A percentile compares a stretch with the other conserved stretches of the same genome.
Conservation (phyloP, 2,888 invertebrate species). For the Zaprionus lineosus region DNA sequence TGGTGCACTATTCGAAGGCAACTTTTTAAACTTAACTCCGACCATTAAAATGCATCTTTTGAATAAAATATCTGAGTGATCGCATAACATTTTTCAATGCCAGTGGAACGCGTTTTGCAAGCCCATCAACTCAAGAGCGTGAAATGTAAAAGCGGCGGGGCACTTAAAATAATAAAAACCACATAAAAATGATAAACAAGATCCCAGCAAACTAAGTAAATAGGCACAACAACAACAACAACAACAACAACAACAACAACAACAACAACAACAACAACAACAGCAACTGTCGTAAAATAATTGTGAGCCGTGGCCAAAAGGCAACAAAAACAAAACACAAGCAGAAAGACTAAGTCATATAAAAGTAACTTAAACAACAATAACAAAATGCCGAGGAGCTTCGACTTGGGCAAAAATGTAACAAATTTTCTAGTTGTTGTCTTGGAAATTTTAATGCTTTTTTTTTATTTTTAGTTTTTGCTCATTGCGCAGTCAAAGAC, state of each 20-base stretch:
- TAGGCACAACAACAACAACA: slow-evolving; percentile 13
- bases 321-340: slow-evolving; percentile 48
- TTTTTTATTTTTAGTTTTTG: slow-evolving; percentile 18
- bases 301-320: slow-evolving; percentile 42
- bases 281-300: slow-evolving; percentile 32
- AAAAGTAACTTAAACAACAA: slow-evolving; percentile 49
- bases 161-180: slow-evolving; percentile 1
- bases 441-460: no score
- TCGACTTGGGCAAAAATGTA: slow-evolving; percentile 64
- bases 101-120: slow-evolving; percentile 62
- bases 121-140: slow-evolving; percentile 76
- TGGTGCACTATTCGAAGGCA: no score
- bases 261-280: slow-evolving; percentile 15
- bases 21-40: no score
- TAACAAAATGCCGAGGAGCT: slow-evolving; percentile 41
- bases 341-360: slow-evolving; percentile 70
- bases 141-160: slow-evolving; percentile 57
- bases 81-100: slow-evolving; percentile 59
- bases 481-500: slow-evolving; percentile 74
- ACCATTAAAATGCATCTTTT: no score
- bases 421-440: slow-evolving; percentile 69
- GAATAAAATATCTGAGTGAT: neutral
- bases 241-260: no score
- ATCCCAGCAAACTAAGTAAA: no score
- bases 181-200: slow-evolving; percentile 19